Base-by-base conservation (phyloP, 2,888 invertebrate genomes). In the Rotaria macrura region DNA sequence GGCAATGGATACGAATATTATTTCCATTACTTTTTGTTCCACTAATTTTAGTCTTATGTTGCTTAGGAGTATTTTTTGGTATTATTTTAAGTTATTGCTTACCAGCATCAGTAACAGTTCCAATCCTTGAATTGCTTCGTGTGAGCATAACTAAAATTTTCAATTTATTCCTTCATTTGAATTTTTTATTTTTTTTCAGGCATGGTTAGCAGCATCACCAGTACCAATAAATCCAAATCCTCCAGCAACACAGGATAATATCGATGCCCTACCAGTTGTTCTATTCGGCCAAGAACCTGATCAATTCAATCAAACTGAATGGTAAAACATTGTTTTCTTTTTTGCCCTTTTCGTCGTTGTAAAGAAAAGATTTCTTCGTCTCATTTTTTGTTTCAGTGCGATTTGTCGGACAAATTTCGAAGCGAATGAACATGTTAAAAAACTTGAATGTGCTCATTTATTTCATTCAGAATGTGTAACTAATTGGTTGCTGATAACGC, bases 1-100 rank as follows among this genome's bases (percentile, higher is more conserved):
- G 74, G 74, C 40, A 74, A 74, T 74, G 74, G 74, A 74, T 74
- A 74, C 40, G 74, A 40, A 25, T 74, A 25, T 43, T 74, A 40
- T 23, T 25, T 10, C 74, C 74, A 74, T 74, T 74, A n/a, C 23
- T 74, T 40, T 23, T 40, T 43, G 74, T 74, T 25, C 74, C 74
- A 23, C n/a, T 74, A 43, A 25, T 74, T 12, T 38, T 74, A 43
- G n/a, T 74, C 10, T 25, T 74, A 25, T 74, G 74, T 40, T 74
- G 74, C 43, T 25, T 74, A 1, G 74, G 40, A 40, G 74, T 74
- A 0, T 5, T 74, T 40, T 74, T 74, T 40, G 74, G 74, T 40
- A 40, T 40, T 40, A 25, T 74, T 25, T 43, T 74, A 40, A 74
- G 40, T 43, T 74, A 74, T 74, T 74, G 74, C 43, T 43, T 74